Conservation (phyloP, 2,797 vertebrate genomes). For the Acanthornis magna region DNA sequence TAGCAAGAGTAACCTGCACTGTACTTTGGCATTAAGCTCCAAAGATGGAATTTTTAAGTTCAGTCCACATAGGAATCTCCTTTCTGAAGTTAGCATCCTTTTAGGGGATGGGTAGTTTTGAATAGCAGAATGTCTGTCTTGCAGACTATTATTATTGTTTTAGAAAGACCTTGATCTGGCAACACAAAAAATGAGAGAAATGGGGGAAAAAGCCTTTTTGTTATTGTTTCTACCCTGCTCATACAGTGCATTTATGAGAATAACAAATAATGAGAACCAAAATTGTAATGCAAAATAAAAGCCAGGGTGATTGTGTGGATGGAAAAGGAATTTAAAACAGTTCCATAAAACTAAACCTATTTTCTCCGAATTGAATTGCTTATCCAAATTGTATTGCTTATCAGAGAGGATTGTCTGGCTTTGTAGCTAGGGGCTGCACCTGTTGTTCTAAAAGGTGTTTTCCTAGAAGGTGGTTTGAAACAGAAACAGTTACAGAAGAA, state of each 20-base stretch:
- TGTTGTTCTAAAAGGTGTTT: not conserved
- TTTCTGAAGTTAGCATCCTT: not conserved
- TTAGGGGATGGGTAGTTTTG: not conserved
- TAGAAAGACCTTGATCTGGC: not conserved
- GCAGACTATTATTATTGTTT: not conserved
- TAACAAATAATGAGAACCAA: slow-evolving; percentile 11
- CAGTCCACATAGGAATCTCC: not conserved
- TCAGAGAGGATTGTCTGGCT: not conserved
- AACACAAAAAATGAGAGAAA: not conserved
- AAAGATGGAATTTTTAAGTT: slow-evolving; percentile 43
- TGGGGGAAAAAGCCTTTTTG: not conserved
- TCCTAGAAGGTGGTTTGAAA: not conserved
- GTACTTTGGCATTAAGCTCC: slow-evolving; percentile 61
- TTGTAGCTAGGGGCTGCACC: not conserved
- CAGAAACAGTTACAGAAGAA: not conserved
- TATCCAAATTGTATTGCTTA: not conserved
- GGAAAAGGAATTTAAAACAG: slow-evolving; percentile 26
- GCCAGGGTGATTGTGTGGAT: not conserved
- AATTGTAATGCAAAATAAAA: slow-evolving; percentile 19
- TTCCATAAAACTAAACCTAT: slow-evolving; percentile 2
- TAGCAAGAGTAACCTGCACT: slow-evolving; percentile 67
- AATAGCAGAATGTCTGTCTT: not conserved
- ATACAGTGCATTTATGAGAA: not conserved
- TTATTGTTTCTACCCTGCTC: not conserved
- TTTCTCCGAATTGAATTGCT: slow-evolving; percentile 1